phyloP scores from a whole-genome alignment of 2,888 invertebrate species.

The Alviniconcha strummeri region DNA sequence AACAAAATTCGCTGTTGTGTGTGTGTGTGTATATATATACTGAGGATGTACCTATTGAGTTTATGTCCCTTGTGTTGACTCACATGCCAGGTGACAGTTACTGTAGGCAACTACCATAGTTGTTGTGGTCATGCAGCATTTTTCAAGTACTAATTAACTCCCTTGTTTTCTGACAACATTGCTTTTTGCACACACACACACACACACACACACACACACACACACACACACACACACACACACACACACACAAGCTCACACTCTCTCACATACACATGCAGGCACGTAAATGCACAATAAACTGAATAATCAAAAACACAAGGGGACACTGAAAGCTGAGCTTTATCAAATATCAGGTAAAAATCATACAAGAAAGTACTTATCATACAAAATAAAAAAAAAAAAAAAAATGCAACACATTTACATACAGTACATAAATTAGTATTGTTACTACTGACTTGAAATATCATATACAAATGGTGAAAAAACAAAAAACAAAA shows the following conservation, averaged over 20 bases:
- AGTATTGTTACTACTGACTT: constrained; percentile 15
- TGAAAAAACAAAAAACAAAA: background rate
- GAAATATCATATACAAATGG: constrained; percentile 12
- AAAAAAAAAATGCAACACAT: constrained; percentile 19
- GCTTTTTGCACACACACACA: background rate
- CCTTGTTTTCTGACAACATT: background rate
- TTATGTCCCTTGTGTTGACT: background rate
- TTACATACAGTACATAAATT: constrained; percentile 22
- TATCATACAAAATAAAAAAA: constrained; percentile 8
- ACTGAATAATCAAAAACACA: background rate
- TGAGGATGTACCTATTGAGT: background rate
- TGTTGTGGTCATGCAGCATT: no score
- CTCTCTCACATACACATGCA: constrained; percentile 1
- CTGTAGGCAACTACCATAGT: background rate
- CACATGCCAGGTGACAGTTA: background rate
- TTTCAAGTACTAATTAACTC: background rate
- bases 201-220: background rate
- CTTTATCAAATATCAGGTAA: constrained; percentile 25
- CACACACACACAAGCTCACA: background rate
- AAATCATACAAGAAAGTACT: background rate
- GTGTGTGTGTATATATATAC: background rate
- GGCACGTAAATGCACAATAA: background rate
- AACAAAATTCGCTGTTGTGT: background rate
- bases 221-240: no score
- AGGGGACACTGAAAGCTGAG: constrained; percentile 26